Evolutionary conservation across 1,140 invertebrate genomes (phyloP), one percentile per base, ranked within the genome.

Genomic region (Drosophila simulans): DNA sequence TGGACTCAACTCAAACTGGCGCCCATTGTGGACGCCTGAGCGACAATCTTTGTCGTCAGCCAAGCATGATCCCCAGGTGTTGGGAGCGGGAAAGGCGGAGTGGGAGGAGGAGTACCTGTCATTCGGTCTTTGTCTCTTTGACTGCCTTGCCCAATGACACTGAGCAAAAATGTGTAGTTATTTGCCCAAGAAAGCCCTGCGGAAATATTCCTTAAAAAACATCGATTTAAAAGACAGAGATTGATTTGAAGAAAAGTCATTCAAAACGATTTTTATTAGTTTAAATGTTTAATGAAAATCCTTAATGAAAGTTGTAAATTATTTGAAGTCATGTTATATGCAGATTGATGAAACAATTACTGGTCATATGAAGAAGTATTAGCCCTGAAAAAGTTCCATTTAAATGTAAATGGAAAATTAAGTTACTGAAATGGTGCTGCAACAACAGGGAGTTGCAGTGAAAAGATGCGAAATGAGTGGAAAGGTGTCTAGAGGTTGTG

Each of bases 21-120:
- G 80, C 80, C 80, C 76, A 74, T 55, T 48, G 70, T 83, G 56
- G 84, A 85, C 81, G 81, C 81, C 77, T 85, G 81, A 84, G 49
- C 77, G 81, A 85, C 81, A 85, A 85, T 85, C 76, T 85, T 77
- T 60, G 66, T 55, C 80, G 77, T 66, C 81, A 85, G 71, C 76
- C 72, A 85, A 85, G 43, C 81, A 84, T 80, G 68, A 34, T 42
- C 10, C 10, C 12, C 22, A 34, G 54, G 39, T 40, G 25, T 13
- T 59, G 59, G 54, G 4, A 17, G 53, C 0, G 45, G 45, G 45
- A 31, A 13, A 27, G 13, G 10, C 37, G 15, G 39, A 37, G 3
- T 17, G 42, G 12, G 31, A 39, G n/a, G 37, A 11, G 25, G 13
- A 27, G 25, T 22, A 37, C 55, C 69, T 58, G 65, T 71, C 68